phyloP scores from a whole-genome alignment of 1,140 invertebrate genomes.

The Vollenhovia emeryi region DNA sequence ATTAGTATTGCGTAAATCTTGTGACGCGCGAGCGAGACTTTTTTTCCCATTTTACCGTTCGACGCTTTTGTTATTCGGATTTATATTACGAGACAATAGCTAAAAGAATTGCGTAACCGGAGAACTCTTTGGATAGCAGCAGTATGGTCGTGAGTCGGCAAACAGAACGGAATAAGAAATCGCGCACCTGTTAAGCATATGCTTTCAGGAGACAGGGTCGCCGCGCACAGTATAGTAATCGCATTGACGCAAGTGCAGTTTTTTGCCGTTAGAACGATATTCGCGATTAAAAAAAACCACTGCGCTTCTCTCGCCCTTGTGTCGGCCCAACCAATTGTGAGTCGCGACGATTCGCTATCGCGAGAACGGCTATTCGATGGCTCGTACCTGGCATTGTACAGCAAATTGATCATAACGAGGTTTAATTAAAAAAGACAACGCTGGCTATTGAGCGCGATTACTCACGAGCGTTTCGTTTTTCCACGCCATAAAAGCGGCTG shows the following conservation, averaged over 20 bases:
- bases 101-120: not conserved
- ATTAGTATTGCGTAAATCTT: constrained; percentile 72
- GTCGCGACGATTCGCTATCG: constrained; percentile 35
- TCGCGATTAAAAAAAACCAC: constrained; percentile 47
- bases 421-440: constrained; percentile 76
- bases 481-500: constrained; percentile 43
- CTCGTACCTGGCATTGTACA: constrained; percentile 52
- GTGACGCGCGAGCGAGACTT: constrained; percentile 10
- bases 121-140: not conserved
- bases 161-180: not conserved
- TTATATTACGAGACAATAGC: constrained; percentile 43
- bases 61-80: not conserved
- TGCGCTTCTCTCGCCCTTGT: not conserved
- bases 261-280: constrained; percentile 8
- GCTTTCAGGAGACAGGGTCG: not conserved
- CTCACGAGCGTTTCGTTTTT: constrained; percentile 50
- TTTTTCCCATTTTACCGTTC: constrained; percentile 33
- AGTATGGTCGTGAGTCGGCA: not conserved
- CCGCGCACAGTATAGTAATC: not conserved
- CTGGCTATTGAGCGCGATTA: constrained; percentile 48
- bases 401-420: constrained; percentile 72
- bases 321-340: not conserved
- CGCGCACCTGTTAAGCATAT: not conserved
- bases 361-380: constrained; percentile 37
- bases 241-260: not conserved